A percentile compares a stretch with the other conserved stretches of the same genome.
Evolutionary conservation across 1,140 invertebrate species (phyloP).

Genomic region (Micrasema longulum): DNA sequence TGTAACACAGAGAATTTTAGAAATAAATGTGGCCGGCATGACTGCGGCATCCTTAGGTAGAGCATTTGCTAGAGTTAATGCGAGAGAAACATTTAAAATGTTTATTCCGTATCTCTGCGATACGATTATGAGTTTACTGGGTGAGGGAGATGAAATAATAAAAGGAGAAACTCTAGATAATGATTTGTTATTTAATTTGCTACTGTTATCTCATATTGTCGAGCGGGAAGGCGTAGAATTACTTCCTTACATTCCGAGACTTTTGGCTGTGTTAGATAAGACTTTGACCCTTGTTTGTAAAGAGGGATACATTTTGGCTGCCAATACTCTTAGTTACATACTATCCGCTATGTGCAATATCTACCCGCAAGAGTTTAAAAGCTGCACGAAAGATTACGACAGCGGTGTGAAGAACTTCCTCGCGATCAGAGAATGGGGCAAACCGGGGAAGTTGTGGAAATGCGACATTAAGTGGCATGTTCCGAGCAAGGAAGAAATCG

Average conservation of each 20-base stretch:
- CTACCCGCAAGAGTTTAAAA: conserved; percentile 75
- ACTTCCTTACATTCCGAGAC: conserved; percentile 71
- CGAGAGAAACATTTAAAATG: conserved; percentile 75
- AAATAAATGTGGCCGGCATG: conserved; percentile 85
- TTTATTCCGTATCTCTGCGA: conserved; percentile 80
- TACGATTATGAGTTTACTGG: conserved; percentile 68
- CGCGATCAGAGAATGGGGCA: conserved; percentile 87
- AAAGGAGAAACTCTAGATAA: conserved; percentile 82
- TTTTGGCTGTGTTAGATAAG: conserved; percentile 73
- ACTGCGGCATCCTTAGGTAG: conserved; percentile 78
- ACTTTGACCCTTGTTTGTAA: conserved; percentile 73
- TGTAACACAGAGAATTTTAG: conserved; percentile 79
- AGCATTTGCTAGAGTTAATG: conserved; percentile 77
- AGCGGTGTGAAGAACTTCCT: conserved; percentile 77
- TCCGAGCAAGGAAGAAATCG: conserved; percentile 77
- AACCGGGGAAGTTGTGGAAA: conserved; percentile 73
- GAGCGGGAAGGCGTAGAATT: conserved; percentile 73
- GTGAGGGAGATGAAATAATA: conserved; percentile 68
- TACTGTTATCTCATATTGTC: conserved; percentile 80
- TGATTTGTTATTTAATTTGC: conserved; percentile 82
- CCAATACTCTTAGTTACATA: conserved; percentile 61
- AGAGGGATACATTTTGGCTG: conserved; percentile 71
- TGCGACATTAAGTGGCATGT: conserved; percentile 83
- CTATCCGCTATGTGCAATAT: conserved; percentile 61
- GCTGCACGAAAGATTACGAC: conserved; percentile 72